Evolutionary conservation across 2,888 invertebrate genomes (phyloP).

Genomic region (Sclerodermus sp.): DNA sequence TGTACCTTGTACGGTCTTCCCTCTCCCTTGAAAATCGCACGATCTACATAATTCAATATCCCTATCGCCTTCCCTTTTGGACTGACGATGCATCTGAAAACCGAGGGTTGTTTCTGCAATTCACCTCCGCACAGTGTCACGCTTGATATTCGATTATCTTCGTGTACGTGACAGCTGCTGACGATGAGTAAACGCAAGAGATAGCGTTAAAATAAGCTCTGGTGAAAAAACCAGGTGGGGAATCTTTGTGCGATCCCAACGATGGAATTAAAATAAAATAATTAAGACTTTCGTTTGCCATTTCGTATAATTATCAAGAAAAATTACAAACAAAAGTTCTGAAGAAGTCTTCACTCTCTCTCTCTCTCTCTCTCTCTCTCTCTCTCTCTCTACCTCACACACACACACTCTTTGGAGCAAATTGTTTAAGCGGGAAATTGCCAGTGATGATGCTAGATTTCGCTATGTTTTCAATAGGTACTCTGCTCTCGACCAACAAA

Average conservation of each 20-base stretch:
- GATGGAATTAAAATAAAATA: too few relatives aligned
- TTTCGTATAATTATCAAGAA: too few relatives aligned
- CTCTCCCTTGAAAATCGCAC: slow-evolving; percentile 28
- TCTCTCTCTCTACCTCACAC: too few relatives aligned
- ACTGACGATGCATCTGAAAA: slow-evolving; percentile 26
- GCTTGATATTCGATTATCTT: slow-evolving; percentile 49
- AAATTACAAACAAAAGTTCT: too few relatives aligned
- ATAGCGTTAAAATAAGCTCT: too few relatives aligned
- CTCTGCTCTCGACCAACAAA: slow-evolving; percentile 11
- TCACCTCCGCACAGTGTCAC: slow-evolving; percentile 43
- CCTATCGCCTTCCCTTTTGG: slow-evolving; percentile 26
- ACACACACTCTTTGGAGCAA: slow-evolving; percentile 48
- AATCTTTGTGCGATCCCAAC: too few relatives aligned
- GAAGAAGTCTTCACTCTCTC: too few relatives aligned
- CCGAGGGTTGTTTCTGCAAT: slow-evolving; percentile 53
- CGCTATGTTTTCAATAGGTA: slow-evolving; percentile 21
- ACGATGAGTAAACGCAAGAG: slow-evolving; percentile 10
- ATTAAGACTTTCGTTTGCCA: too few relatives aligned
- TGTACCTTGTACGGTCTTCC: too few relatives aligned
- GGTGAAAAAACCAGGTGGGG: too few relatives aligned
- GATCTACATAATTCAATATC: slow-evolving; percentile 47
- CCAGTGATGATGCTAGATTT: slow-evolving; percentile 14
- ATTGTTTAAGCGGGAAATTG: slow-evolving; percentile 5
- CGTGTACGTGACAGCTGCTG: slow-evolving; percentile 36
- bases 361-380: too few relatives aligned